Evolutionary conservation across 2,888 invertebrate species (phyloP), one percentile per base, ranked within the genome.

Genomic region (Lithophane ornitopus): DNA sequence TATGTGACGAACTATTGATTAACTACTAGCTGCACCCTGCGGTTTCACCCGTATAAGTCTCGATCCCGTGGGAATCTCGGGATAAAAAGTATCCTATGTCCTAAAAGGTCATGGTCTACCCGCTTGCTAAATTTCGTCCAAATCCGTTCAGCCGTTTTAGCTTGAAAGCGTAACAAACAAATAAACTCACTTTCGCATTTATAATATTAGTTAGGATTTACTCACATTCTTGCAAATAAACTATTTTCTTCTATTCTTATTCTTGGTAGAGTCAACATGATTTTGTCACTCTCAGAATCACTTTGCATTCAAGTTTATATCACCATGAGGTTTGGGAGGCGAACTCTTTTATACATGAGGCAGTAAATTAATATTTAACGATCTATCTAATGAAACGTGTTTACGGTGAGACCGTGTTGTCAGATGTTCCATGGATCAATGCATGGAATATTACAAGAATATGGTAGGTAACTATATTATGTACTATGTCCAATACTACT

Each of bases 351-450:
- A 26, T 39, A 77, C 4, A 73, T 39, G n/a, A 66, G 59, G 52
- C 76, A 28, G 14, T 74, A 6, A 74, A 78, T 59, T n/a, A 14
- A 8, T 39, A 72, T 65, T 56, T 76, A 68, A 62, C 56, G 49
- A 62, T 52, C 19, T 16, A 14, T 12, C 34, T 39, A 54, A 52
- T 34, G 19, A 63, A 52, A 82, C 62, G 12, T 58, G 67, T 79
- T 79, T 44, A 41, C 3, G 14, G 12, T 16, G 56, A 46, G 9
- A 46, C 44, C 28, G 54, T 14, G 54, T 62, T 41, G 61, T 39
- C 28, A 58, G 16, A 65, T 75, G 34, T 67, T 26, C 66, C 22
- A 41, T 49, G 11, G 16, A 49, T 34, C 14, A 22, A 34, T 74
- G 34, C 34, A 34, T 34, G 73, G 39, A 49, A 62, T 58, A 58